Evolutionary conservation across 2,888 invertebrate genomes (phyloP).

Genomic region (Herminia tarsipennalis): DNA sequence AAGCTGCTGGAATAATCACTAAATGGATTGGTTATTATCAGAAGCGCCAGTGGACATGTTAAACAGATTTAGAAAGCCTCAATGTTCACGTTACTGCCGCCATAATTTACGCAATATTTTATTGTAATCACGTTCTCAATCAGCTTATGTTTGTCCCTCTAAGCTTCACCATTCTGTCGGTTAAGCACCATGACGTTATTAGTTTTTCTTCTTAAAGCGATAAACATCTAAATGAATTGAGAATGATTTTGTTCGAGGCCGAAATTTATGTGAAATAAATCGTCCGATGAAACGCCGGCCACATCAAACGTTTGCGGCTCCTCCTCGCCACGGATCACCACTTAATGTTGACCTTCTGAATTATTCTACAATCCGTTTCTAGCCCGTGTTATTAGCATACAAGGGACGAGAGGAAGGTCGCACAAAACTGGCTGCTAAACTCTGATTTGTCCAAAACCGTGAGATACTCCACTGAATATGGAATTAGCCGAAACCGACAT

Average conservation of each 20-base stretch:
- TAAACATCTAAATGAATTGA: constrained; percentile 80
- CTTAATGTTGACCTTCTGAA: constrained; percentile 48
- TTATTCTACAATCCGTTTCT: constrained; percentile 27
- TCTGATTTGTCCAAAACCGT: constrained; percentile 60
- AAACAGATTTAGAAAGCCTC: not conserved
- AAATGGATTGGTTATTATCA: not conserved
- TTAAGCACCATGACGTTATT: constrained; percentile 68
- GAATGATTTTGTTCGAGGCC: constrained; percentile 66
- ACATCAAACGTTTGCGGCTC: constrained; percentile 65
- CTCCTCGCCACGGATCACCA: constrained; percentile 45
- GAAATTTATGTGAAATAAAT: constrained; percentile 79
- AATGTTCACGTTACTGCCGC: not conserved
- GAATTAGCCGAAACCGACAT: constrained; percentile 66
- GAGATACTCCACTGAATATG: constrained; percentile 62
- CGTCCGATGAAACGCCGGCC: constrained; percentile 63
- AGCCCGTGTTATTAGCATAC: constrained; percentile 35
- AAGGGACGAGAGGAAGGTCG: constrained; percentile 51
- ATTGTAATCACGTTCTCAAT: constrained; percentile 6
- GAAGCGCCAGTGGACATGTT: not conserved
- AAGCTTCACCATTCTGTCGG: constrained; percentile 32
- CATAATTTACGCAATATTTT: constrained; percentile 6
- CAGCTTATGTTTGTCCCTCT: constrained; percentile 16
- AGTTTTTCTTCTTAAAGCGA: constrained; percentile 77
- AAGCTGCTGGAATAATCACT: not conserved
- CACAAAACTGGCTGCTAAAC: constrained; percentile 41